A percentile compares a stretch with the other conserved stretches of the same genome.
These are phyloP conservation scores for Lamprotornis superbus DNA, from an alignment of 2,113 vertebrate species.

Conservation along the genomic window DNA sequence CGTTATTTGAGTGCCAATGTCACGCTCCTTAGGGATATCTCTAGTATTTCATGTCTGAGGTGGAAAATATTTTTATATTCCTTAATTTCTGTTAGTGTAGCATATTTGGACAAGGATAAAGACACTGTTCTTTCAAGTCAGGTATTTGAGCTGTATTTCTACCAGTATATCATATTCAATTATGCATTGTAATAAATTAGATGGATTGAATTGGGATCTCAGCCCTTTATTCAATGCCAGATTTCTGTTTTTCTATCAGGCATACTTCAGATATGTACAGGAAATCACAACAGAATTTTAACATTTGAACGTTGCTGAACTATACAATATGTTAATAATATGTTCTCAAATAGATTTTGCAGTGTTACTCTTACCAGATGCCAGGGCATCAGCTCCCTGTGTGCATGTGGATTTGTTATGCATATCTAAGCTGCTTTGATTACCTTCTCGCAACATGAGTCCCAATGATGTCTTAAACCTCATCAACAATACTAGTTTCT, in stretches of 20 bases:
- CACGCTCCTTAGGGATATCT: background rate
- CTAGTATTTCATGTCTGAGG: background rate
- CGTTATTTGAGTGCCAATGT: background rate
- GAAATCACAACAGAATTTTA: background rate
- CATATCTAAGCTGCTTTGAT: background rate
- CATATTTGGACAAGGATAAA: background rate
- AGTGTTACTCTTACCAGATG: background rate
- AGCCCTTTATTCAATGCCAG: background rate
- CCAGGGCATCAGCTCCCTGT: background rate
- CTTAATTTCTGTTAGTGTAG: background rate
- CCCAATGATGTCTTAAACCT: background rate
- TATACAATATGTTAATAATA: background rate
- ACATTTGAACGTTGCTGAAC: background rate
- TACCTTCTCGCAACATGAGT: background rate
- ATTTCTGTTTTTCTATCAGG: background rate
- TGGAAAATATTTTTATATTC: background rate
- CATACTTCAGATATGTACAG: background rate
- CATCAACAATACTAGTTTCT: background rate
- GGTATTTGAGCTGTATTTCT: background rate
- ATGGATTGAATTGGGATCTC: background rate
- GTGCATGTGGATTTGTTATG: background rate
- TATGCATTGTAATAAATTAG: background rate
- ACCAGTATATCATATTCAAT: background rate
- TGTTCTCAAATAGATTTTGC: slow-evolving; percentile 15
- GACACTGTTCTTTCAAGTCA: background rate